Base-by-base conservation (phyloP, 2,888 invertebrate species). In the Folsomia manolachei region DNA sequence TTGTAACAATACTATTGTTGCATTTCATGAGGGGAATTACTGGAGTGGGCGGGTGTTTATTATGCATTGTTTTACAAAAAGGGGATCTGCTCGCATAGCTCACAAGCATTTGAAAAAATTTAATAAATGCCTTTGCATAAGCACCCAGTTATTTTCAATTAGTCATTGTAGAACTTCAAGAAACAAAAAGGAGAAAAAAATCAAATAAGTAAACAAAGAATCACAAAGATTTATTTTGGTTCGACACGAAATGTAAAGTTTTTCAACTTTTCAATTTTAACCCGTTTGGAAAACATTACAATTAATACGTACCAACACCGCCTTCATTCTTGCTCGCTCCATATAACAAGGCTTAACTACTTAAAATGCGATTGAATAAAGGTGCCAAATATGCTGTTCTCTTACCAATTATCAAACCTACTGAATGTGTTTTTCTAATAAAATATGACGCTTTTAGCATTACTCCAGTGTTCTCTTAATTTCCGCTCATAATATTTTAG, bases 211-310 rank as follows among this genome's bases (percentile, higher is more conserved):
- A 56, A 7, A 19, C 19, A 14, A n/a, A n/a, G n/a, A 21, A 56
- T 19, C 56, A 14, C 56, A 56, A 63, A 63, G 63, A 63, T 63
- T 25, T 63, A 63, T 63, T 63, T 63, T 1, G 63, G 27, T 27
- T n/a, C n/a, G 4, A 27, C 63, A 63, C 63, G 63, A 27, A 63
- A 26, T 56, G 56, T 19, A 56, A 4, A 56, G n/a, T n/a, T n/a
- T n/a, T n/a, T n/a, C n/a, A n/a, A n/a, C n/a, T n/a, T n/a, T n/a
- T n/a, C n/a, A n/a, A n/a, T n/a, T n/a, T n/a, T n/a, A n/a, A n/a
- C 56, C 56, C n/a, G 51, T 51, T 51, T 51, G 18, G 56, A 56
- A 56, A 7, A 7, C 56, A 56, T 4, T n/a, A 21, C 7, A 56
- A 56, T 56, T 56, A 56, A 7, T 56, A 19, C 56, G 11, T 56